Evolutionary conservation across 2,113 vertebrate genomes (phyloP), one percentile per base, ranked within the genome.

Genomic region (Bubo scandiacus): DNA sequence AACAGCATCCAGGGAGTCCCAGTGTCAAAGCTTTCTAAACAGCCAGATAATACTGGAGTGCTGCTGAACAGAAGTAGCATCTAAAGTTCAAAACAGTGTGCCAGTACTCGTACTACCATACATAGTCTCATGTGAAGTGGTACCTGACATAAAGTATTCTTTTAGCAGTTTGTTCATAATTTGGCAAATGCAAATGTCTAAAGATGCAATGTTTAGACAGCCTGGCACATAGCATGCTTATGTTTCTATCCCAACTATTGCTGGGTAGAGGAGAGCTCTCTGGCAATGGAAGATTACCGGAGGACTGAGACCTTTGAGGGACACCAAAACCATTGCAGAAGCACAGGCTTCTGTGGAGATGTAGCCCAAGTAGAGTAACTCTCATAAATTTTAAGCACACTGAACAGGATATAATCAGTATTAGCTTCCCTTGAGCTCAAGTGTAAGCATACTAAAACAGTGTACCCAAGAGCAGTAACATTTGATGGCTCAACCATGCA

Each of bases 201-300:
- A 45, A 55, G 40, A 51, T 16, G 36, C 40, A 13, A 12, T 16
- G 20, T 18, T 73, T 16, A 26, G 11, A 34, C 14, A 52, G 18
- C n/a, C 51, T 62, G 40, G 13, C 30, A 43, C 57, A 47, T 5
- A 8, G 27, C 23, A 40, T 5, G 29, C 36, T 58, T 45, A 22
- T 3, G 9, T 26, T 65, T 54, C 49, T 38, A 17, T 12, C 29
- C 19, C 43, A 65, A 0, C 5, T 38, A 11, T 3, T 0, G 0
- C 15, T 74, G 55, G 12, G 36, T 18, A 21, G 42, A 45, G 32
- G 38, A 65, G 51, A 70, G 45, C 5, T 5, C 68, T 65, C 40
- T 49, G 30, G 42, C 17, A 49, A 11, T 1, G 15, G 45, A 54
- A 15, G 4, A 6, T 47, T 74, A 62, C 42, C 13, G 10, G 52